Base-by-base conservation (phyloP, 2,113 vertebrate genomes). In the Mormyrus iriodes region DNA sequence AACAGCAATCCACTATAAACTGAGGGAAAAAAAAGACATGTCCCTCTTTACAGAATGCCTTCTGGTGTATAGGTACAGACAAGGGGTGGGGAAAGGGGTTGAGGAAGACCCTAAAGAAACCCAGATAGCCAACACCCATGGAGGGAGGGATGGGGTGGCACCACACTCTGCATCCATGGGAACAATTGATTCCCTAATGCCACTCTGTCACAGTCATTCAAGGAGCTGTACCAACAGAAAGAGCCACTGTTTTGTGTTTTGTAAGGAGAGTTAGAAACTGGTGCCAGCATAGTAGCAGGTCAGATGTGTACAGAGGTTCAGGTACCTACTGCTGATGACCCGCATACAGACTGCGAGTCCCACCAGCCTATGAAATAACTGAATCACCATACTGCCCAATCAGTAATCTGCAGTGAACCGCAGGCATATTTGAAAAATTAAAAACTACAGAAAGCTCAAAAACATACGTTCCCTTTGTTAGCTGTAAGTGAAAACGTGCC, bases 1-100 rank as follows among this genome's bases (percentile, higher is more conserved):
- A 92, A 89, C 88, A 90, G 91, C 88, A 91, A 83, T 90, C 61
- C 86, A 73, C 86, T 89, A 87, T 44, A 76, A 87, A 89, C 84
- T n/a, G 39, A 15, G 61, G 51, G 87, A 82, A 88, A 85, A 86
- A 87, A 39, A 85, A 88, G 79, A 49, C 17, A 46, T 88, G 73
- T 55, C 27, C 9, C 35, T 51, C 73, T 44, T 51, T 21, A 79
- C 48, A 79, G 69, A 31, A 21, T 31, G 39, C 12, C 8, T 3
- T 69, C 55, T 5, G 10, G 27, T 21, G 31, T 87, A 42, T 24
- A 24, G 31, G 39, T 85, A 44, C 44, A 48, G 82, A 46, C 44
- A n/a, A 48, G 42, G n/a, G 82, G 12, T 39, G 82, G 46, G 24
- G 27, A 69, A 31, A 10, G 61, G 61, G n/a, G 61, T n/a, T 4